Evolutionary conservation across 1,140 invertebrate species (phyloP).

Genomic region (Polypedilum pembai): DNA sequence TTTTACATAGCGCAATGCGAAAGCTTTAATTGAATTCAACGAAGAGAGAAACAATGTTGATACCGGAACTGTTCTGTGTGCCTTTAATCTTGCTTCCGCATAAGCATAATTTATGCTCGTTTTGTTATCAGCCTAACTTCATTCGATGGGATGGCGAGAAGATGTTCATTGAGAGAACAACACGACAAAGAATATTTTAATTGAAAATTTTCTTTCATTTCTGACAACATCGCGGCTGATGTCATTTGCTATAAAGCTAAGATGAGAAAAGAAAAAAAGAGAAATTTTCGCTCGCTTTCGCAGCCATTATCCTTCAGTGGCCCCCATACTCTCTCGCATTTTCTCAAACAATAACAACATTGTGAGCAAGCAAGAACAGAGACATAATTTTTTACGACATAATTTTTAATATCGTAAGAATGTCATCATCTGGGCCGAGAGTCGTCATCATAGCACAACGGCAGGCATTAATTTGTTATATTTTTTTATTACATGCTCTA

Average conservation of each 20-base stretch:
- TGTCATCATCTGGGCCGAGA: conserved; percentile 21
- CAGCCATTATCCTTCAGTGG: neutral
- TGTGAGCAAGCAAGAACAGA: neutral
- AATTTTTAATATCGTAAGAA: conserved; percentile 24
- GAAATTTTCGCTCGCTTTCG: neutral
- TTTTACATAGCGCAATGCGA: neutral
- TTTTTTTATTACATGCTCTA: conserved; percentile 3
- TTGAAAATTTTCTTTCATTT: neutral
- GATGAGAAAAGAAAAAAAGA: too few relatives aligned
- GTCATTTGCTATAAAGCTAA: neutral
- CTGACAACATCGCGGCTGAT: neutral
- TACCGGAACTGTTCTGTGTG: neutral
- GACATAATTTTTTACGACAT: conserved; percentile 27
- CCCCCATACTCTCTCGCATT: neutral
- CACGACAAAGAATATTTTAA: conserved; percentile 11
- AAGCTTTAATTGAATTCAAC: neutral
- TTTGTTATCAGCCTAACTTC: neutral
- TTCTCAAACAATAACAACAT: neutral
- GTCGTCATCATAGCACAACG: neutral
- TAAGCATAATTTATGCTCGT: conserved; percentile 13
- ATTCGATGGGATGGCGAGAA: neutral
- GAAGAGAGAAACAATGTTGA: neutral
- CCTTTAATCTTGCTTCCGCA: conserved; percentile 6
- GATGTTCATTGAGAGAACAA: neutral
- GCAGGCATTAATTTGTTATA: conserved; percentile 22